Conservation (phyloP, 2,797 vertebrate species). For the Amphiprion clarkii region DNA sequence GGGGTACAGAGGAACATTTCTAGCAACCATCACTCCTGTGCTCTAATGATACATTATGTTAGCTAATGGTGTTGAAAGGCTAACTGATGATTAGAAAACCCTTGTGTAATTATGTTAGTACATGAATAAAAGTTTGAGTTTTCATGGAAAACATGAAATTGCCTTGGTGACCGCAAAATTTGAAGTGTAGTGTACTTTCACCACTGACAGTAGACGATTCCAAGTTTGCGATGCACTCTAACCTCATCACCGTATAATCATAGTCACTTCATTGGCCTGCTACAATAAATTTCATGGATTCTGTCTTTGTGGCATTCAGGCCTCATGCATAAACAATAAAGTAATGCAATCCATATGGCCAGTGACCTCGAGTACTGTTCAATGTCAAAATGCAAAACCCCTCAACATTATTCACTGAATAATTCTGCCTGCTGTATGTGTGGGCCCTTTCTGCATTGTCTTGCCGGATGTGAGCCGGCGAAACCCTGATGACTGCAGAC, state of each 20-base stretch:
- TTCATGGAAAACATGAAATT: too few relatives aligned
- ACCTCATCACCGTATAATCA: constrained; percentile 1
- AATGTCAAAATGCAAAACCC: constrained; percentile 15
- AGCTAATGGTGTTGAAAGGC: too few relatives aligned
- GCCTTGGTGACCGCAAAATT: too few relatives aligned
- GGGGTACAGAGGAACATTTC: too few relatives aligned
- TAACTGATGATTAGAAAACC: too few relatives aligned
- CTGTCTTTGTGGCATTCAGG: not conserved
- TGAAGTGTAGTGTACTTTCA: not conserved
- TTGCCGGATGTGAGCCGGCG: constrained; percentile 13
- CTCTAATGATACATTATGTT: too few relatives aligned
- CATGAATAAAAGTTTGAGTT: too few relatives aligned
- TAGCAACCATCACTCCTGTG: too few relatives aligned
- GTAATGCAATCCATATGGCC: constrained; percentile 27
- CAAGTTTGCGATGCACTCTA: too few relatives aligned
- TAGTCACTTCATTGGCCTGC: not conserved
- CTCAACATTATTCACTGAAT: not conserved
- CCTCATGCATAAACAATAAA: constrained; percentile 27
- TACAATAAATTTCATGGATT: not conserved
- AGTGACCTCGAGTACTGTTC: constrained; percentile 3
- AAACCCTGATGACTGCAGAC: constrained; percentile 24
- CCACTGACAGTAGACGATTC: not conserved
- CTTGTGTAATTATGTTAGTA: too few relatives aligned
- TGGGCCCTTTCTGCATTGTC: not conserved
- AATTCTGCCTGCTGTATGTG: not conserved